phyloP scores from a whole-genome alignment of 23 tunicate species.

The Ciona savignyi region DNA sequence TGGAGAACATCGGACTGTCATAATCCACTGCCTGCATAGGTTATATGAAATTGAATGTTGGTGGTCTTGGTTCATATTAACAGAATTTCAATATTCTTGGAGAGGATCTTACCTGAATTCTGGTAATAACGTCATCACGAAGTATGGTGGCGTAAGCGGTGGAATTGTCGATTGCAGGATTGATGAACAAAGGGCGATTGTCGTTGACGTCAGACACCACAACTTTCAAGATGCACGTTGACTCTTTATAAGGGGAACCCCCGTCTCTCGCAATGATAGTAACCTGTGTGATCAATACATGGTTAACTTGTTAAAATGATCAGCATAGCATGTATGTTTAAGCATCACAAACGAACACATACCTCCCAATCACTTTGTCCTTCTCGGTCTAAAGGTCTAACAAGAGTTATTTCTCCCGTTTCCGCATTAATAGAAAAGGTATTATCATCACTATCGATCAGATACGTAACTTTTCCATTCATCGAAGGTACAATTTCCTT shows the following conservation, averaged over 20 bases:
- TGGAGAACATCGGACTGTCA: slow-evolving; percentile 18
- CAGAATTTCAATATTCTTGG: too few species aligned
- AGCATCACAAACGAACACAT: not conserved
- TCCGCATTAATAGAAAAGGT: slow-evolving; percentile 26
- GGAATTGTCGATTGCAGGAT: slow-evolving; percentile 43
- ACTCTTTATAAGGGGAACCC: slow-evolving; percentile 11
- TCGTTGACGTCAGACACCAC: slow-evolving; percentile 61
- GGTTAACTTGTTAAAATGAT: too few species aligned
- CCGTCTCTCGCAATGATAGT: slow-evolving; percentile 45
- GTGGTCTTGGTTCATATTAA: too few species aligned
- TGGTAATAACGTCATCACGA: slow-evolving; percentile 9
- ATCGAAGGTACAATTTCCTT: slow-evolving; percentile 26
- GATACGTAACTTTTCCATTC: slow-evolving; percentile 52
- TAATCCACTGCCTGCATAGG: slow-evolving; percentile 30
- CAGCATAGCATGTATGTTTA: not conserved
- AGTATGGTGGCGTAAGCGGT: slow-evolving; percentile 47
- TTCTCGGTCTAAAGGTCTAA: slow-evolving; percentile 61
- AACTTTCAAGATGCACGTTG: slow-evolving; percentile 13
- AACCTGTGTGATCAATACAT: too few species aligned
- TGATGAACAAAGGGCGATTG: slow-evolving; percentile 54
- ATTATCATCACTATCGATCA: slow-evolving; percentile 17
- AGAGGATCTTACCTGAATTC: slow-evolving; percentile 31
- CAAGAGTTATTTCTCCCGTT: slow-evolving; percentile 47
- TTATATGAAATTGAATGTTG: not conserved
- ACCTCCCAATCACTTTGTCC: slow-evolving; percentile 37